Evolutionary conservation across 2,888 invertebrate genomes (phyloP).

Genomic region (Sphaeridia pumilis): DNA sequence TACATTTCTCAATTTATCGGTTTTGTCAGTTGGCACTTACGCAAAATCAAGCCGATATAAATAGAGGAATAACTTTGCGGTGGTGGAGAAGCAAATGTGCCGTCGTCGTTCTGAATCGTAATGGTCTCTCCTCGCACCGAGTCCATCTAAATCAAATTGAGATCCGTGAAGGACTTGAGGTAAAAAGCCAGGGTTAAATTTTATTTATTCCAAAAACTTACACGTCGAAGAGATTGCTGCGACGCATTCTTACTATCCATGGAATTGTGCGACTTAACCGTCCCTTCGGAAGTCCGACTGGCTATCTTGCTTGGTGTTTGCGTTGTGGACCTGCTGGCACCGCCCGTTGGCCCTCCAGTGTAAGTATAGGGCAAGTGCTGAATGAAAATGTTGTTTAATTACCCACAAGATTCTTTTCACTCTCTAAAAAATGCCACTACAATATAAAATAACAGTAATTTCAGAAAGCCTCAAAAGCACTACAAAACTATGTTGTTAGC

Average conservation of each 20-base stretch:
- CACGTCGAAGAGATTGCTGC: no score
- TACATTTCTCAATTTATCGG: no score
- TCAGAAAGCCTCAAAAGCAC: no score
- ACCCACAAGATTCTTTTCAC: no score
- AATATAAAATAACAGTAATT: no score
- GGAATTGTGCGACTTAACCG: background rate
- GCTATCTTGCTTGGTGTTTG: constrained; percentile 5
- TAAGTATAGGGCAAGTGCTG: constrained; percentile 1
- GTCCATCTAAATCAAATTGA: constrained; percentile 1
- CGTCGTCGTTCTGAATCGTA: constrained; percentile 16
- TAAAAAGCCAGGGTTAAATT: no score
- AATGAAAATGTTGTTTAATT: no score
- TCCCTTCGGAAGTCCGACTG: background rate
- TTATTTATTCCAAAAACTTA: no score
- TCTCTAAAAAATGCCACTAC: no score
- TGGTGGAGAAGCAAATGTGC: constrained; percentile 16
- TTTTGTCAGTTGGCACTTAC: no score
- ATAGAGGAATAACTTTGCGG: constrained; percentile 30
- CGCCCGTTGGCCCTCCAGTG: background rate
- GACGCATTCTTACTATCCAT: constrained; percentile 11
- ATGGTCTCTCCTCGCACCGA: background rate
- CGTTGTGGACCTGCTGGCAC: background rate
- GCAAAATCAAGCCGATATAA: constrained; percentile 33
- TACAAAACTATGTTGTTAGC: no score
- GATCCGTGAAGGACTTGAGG: background rate